Evolutionary conservation across 2,113 vertebrate species (phyloP).

Genomic region (Odocoileus virginianus): DNA sequence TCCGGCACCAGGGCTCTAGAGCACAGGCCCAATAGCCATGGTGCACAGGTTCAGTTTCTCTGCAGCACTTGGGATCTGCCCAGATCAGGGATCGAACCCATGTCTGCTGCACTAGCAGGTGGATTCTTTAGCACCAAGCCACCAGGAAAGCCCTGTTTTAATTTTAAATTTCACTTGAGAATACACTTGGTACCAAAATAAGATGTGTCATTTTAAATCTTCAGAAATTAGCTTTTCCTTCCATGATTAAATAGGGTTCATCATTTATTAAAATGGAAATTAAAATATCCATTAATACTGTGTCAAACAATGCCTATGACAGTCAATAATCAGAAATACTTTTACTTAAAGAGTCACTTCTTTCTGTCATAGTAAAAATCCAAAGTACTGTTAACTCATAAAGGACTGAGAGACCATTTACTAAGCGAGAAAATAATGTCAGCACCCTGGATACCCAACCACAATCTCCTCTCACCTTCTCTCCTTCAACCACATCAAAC

Average conservation of each 20-base stretch:
- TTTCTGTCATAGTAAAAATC: not conserved
- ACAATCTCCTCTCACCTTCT: slow-evolving; percentile 83
- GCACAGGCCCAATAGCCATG: not conserved
- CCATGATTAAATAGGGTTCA: not conserved
- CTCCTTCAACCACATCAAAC: slow-evolving; percentile 95
- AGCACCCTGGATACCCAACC: not conserved
- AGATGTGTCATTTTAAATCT: not conserved
- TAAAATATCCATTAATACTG: not conserved
- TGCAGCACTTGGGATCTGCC: not conserved
- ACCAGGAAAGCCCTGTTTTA: not conserved
- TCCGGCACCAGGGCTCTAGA: not conserved
- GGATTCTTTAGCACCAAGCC: not conserved
- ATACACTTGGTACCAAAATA: not conserved
- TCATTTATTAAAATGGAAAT: not conserved
- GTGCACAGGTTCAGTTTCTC: not conserved
- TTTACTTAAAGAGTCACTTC: not conserved
- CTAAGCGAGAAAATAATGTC: not conserved
- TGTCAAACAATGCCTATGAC: not conserved
- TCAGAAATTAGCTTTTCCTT: not conserved
- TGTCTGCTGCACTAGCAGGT: not conserved
- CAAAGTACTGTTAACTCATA: not conserved
- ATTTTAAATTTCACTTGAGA: not conserved
- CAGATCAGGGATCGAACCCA: not conserved
- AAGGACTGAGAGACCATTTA: not conserved
- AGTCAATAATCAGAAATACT: not conserved